Conservation (phyloP, 2,888 invertebrate genomes). For the Mythimna pallens region DNA sequence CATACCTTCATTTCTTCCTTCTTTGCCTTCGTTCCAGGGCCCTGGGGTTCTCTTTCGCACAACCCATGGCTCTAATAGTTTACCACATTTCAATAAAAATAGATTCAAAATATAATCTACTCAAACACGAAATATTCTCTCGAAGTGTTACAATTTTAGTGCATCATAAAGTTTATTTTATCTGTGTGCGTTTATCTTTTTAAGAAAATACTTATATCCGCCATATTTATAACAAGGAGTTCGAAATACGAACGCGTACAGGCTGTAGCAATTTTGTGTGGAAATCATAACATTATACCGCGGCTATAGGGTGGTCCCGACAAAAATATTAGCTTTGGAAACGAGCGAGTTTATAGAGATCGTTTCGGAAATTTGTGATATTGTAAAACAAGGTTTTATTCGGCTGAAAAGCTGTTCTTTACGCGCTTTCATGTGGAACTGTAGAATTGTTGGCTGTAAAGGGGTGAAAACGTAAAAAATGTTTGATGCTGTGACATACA, state of each 20-base stretch:
- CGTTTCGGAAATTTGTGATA: slow-evolving; percentile 56
- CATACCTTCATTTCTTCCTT: no score
- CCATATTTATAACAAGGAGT: slow-evolving; percentile 19
- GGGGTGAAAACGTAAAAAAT: slow-evolving; percentile 18
- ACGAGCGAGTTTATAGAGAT: slow-evolving; percentile 38
- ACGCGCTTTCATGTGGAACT: slow-evolving; percentile 23
- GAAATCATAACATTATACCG: slow-evolving; percentile 45
- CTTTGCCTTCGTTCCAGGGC: no score
- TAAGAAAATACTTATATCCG: neutral
- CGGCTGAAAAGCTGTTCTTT: slow-evolving; percentile 24
- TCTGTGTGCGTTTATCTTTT: slow-evolving; percentile 15
- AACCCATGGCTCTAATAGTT: no score
- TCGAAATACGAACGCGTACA: slow-evolving; percentile 17
- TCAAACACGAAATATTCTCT: no score
- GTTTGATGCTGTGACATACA: neutral
- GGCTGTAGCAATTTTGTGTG: slow-evolving; percentile 46
- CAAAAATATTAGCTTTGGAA: slow-evolving; percentile 53
- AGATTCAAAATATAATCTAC: no score
- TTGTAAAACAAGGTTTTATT: slow-evolving; percentile 58
- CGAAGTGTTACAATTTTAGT: no score
- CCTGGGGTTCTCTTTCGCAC: no score
- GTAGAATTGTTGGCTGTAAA: slow-evolving; percentile 15
- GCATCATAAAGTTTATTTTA: neutral
- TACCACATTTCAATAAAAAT: no score
- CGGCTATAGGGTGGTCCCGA: slow-evolving; percentile 5